Evolutionary conservation across 2,113 vertebrate genomes (phyloP).

Genomic region (Hyperopisus bebe): DNA sequence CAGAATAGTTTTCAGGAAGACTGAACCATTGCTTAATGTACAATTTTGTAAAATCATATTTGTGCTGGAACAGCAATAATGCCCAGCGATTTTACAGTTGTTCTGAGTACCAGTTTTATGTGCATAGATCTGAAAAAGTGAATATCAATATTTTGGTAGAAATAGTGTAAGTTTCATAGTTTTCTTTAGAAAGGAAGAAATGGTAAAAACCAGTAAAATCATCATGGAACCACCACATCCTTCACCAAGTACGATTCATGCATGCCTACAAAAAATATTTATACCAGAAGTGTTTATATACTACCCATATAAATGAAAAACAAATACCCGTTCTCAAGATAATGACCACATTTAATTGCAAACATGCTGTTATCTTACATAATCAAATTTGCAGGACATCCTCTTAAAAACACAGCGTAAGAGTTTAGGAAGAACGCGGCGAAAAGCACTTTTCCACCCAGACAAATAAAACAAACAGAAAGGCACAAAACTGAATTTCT

Average conservation of each 20-base stretch:
- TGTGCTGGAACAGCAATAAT: neutral
- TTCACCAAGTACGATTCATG: neutral
- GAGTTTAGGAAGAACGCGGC: slow-evolving; percentile 7
- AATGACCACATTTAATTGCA: slow-evolving; percentile 14
- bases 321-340: neutral
- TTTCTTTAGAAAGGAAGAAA: neutral
- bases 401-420: slow-evolving; percentile 12
- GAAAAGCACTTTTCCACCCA: neutral
- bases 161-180: neutral
- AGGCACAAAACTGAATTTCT: neutral
- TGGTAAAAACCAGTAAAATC: neutral
- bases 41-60: neutral
- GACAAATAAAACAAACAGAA: slow-evolving; percentile 24
- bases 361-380: slow-evolving; percentile 12
- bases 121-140: neutral
- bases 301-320: slow-evolving; percentile 3
- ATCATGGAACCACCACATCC: neutral
- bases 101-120: neutral
- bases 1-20: neutral
- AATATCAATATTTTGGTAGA: neutral
- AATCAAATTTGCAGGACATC: neutral
- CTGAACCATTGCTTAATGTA: neutral
- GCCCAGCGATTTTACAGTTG: neutral
- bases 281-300: neutral
- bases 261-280: neutral